These are phyloP conservation scores for Mionectes olivaceus DNA, from an alignment of 2,797 vertebrate genomes.

Conservation along the genomic window DNA sequence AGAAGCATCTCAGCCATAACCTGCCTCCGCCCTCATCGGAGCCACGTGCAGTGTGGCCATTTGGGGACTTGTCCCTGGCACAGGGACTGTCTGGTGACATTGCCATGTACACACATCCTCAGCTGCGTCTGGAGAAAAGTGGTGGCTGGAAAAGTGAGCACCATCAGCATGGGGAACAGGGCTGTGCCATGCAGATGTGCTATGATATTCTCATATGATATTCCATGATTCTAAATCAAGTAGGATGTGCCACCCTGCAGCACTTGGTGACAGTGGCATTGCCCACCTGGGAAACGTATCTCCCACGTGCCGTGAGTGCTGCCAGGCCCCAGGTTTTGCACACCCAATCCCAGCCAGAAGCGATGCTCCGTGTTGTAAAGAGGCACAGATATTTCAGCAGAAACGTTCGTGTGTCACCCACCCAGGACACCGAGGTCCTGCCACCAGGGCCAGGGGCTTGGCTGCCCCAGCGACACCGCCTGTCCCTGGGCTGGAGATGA, in stretches of 20 bases:
- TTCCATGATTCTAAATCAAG: not conserved
- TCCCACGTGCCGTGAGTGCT: accelerated
- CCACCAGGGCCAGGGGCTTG: accelerated
- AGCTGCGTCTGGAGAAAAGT: not conserved
- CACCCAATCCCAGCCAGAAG: not conserved
- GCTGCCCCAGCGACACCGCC: accelerated
- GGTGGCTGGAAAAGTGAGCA: not conserved
- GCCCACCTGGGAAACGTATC: not conserved
- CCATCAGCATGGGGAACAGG: not conserved
- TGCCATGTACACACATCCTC: not conserved
- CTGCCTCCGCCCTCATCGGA: not conserved
- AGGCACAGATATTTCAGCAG: not conserved
- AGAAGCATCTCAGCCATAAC: not conserved
- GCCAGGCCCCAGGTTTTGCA: not conserved
- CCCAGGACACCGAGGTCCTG: not conserved
- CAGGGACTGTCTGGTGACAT: not conserved
- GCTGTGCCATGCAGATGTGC: not conserved
- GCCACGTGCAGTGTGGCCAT: accelerated
- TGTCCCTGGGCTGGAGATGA: not conserved
- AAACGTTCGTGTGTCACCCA: not conserved
- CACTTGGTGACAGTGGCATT: not conserved
- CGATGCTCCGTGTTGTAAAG: not conserved
- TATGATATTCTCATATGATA: not conserved
- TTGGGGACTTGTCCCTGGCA: accelerated
- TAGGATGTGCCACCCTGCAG: not conserved